A percentile compares a stretch with the other conserved stretches of the same genome.
Evolutionary conservation across 2,888 invertebrate species (phyloP).

Genomic region (Synergus gifuensis): DNA sequence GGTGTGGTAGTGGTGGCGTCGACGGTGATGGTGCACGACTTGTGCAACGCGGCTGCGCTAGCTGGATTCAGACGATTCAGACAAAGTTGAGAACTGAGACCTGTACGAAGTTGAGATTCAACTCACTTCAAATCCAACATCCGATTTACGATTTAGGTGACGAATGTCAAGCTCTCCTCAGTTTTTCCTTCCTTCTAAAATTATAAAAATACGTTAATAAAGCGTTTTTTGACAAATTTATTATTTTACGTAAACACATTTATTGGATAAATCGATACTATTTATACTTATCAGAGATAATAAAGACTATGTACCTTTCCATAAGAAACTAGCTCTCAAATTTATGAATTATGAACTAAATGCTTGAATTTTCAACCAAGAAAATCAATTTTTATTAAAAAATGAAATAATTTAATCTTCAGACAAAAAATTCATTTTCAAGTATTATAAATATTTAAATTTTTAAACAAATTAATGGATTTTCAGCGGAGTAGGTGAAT

Average conservation of each 20-base stretch:
- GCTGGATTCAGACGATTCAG: conserved; percentile 46
- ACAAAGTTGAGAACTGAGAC: neutral
- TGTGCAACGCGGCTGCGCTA: conserved; percentile 66
- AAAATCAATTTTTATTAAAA: neutral
- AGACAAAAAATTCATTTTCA: too few species aligned
- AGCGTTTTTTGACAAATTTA: neutral
- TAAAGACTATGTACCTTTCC: too few species aligned
- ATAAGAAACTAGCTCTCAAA: too few species aligned
- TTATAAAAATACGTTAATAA: neutral
- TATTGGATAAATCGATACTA: too few species aligned
- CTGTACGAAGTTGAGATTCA: neutral
- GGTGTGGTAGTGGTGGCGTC: conserved; percentile 58
- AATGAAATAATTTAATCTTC: too few species aligned
- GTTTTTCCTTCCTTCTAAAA: neutral
- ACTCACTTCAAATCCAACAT: conserved; percentile 7
- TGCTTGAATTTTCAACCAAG: neutral
- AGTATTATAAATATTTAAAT: too few species aligned
- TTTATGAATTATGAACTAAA: too few species aligned
- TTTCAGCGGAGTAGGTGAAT: neutral
- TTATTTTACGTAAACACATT: too few species aligned
- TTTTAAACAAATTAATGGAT: too few species aligned
- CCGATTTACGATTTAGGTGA: conserved; percentile 22
- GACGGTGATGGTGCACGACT: conserved; percentile 59
- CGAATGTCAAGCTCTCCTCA: neutral
- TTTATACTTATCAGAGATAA: too few species aligned